Base-by-base conservation (phyloP, 2,113 vertebrate genomes). In the Vulpes lagopus region DNA sequence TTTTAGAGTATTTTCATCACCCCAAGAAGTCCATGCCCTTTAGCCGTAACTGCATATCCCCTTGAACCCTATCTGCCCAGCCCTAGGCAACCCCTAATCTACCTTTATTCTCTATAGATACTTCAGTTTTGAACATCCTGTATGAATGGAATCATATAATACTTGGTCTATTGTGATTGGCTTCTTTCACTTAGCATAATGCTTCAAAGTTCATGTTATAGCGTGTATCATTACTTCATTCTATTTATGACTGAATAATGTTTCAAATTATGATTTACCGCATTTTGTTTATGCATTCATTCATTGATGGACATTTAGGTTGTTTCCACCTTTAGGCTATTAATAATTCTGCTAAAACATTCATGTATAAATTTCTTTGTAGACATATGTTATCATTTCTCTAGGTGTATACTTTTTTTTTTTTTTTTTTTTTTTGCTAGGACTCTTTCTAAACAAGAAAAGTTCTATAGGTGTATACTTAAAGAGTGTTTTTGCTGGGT, bases 321-420 rank as follows among this genome's bases (percentile, higher is more conserved):
- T 82, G 49, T 89, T 94, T 83, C 25, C 20, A 55, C 25, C n/a
- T 89, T 89, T 64, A 88, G 78, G 15, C 43, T 62, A 64, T 64
- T 89, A 74, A 83, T 95, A 25, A 64, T 90, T 84, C 38, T 65
- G n/a, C 74, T 85, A 62, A 89, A 89, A 89, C 17, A 62, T 62
- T 73, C 30, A 81, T 35, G 43, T 55, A 53, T 43, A 93, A 53
- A 19, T 76, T 76, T 93, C 43, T 85, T 59, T 85, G 11, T 69
- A 86, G 69, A 57, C 27, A 32, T 59, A 57, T n/a, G n/a, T 67
- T 38, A 71, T 59, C 35, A 88, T 88, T 94, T 88, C 23, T 81
- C 22, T 80, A 60, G 30, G 84, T 80, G 22, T 94, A 60, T 80
- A 60, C 22, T 80, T 69, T 43, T 43, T 43, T 43, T 43, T 43